A percentile compares a stretch with the other conserved stretches of the same genome.
Evolutionary conservation across 2,888 invertebrate species (phyloP).

Genomic region (Tillus elongatus): DNA sequence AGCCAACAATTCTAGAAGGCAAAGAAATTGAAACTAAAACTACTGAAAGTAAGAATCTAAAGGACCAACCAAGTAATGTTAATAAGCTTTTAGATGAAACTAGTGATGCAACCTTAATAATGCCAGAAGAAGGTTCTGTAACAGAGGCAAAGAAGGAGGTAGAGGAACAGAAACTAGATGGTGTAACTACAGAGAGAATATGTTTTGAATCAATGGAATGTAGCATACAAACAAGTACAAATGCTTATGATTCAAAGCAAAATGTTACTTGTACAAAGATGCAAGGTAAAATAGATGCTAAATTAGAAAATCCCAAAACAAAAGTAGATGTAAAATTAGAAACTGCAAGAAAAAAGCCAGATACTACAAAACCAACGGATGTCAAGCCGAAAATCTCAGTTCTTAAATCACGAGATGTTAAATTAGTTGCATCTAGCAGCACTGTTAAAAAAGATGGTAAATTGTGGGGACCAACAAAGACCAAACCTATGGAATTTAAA

Average conservation of each 20-base stretch:
- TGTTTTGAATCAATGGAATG: too few species aligned
- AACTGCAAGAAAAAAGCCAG: background rate
- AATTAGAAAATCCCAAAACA: too few species aligned
- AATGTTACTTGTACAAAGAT: too few species aligned
- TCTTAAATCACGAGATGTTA: too few species aligned
- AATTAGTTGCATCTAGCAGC: too few species aligned
- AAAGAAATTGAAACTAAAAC: slow-evolving; percentile 22
- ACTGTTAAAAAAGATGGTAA: too few species aligned
- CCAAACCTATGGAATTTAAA: too few species aligned
- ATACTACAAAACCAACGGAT: slow-evolving; percentile 9
- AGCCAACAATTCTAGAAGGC: slow-evolving; percentile 39
- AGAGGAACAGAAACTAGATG: background rate
- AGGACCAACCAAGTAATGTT: background rate
- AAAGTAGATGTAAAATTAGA: background rate
- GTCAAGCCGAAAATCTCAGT: slow-evolving; percentile 12
- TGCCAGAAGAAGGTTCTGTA: slow-evolving; percentile 5
- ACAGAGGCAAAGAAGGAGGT: background rate
- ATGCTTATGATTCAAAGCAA: too few species aligned
- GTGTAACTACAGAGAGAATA: too few species aligned
- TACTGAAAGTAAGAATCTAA: background rate
- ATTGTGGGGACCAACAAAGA: too few species aligned
- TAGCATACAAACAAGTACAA: too few species aligned
- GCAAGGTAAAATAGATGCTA: too few species aligned
- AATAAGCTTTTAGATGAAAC: background rate
- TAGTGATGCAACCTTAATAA: background rate